A percentile compares a stretch with the other conserved stretches of the same genome.
Conservation (phyloP, 2,113 vertebrate genomes). For the Butorides virescens region DNA sequence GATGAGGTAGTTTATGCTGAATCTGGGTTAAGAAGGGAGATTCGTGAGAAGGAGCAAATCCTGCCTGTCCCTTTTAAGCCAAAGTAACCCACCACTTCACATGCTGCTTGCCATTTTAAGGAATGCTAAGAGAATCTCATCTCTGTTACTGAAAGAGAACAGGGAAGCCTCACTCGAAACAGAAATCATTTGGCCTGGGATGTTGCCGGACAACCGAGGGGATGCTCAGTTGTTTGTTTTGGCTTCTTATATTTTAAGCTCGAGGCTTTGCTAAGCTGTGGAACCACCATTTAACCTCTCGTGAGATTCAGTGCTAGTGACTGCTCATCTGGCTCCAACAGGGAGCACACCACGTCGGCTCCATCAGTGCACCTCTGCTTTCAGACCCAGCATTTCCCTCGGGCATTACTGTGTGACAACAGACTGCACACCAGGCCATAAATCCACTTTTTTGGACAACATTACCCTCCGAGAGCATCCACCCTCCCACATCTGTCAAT, state of each 20-base stretch:
- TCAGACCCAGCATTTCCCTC: neutral
- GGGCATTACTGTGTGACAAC: neutral
- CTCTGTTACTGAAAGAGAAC: neutral
- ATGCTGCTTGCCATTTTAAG: neutral
- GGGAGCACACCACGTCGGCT: neutral
- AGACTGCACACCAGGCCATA: too few species aligned
- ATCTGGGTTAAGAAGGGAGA: conserved; percentile 67
- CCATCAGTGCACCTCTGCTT: neutral
- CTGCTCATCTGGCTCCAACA: neutral
- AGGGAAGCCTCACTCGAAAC: neutral
- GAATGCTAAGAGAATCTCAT: neutral
- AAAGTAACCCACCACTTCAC: neutral
- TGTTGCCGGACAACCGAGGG: neutral
- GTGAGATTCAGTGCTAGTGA: neutral
- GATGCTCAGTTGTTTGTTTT: neutral
- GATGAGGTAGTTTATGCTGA: conserved; percentile 74
- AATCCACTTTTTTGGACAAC: too few species aligned
- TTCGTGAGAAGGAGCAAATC: neutral
- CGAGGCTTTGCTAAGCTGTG: neutral
- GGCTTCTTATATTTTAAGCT: neutral
- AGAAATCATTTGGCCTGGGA: neutral
- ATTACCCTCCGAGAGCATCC: neutral
- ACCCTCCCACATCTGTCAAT: neutral
- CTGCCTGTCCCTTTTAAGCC: neutral
- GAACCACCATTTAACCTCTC: neutral